phyloP scores from a whole-genome alignment of 2,113 vertebrate genomes.

The Pteruthius melanotis region DNA sequence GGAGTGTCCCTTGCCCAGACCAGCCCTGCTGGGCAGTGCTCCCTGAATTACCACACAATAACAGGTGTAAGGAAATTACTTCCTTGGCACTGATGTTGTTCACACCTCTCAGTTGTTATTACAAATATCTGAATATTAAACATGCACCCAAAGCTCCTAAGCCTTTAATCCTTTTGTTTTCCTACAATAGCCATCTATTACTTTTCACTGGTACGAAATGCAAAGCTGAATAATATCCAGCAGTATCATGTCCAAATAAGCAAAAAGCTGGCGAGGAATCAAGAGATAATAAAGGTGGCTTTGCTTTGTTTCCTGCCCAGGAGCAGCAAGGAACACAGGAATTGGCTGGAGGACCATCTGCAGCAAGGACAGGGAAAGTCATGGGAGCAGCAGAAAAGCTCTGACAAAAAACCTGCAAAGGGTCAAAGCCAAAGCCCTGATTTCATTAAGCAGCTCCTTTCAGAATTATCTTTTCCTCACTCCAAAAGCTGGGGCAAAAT shows the following conservation, averaged over 20 bases:
- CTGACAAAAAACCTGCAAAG: not conserved
- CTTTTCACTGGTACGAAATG: not conserved
- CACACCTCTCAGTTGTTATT: not conserved
- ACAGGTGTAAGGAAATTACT: not conserved
- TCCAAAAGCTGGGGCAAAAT: not conserved
- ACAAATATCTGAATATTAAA: not conserved
- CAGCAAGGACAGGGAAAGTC: slow-evolving; percentile 47
- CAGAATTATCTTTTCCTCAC: not conserved
- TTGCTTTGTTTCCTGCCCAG: slow-evolving; percentile 29
- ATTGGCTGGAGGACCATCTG: slow-evolving; percentile 25
- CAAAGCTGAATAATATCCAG: not conserved
- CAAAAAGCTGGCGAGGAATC: not conserved
- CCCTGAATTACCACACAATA: not conserved
- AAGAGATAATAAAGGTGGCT: not conserved
- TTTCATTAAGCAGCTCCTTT: slow-evolving; percentile 2
- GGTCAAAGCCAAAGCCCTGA: not conserved
- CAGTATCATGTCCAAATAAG: not conserved
- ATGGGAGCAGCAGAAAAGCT: not conserved
- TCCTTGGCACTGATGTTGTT: not conserved
- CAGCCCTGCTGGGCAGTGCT: not conserved
- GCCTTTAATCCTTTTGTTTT: not conserved
- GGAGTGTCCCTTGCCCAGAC: not conserved
- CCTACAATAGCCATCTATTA: not conserved
- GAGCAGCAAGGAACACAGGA: not conserved
- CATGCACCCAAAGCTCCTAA: not conserved